Percentiles rank a stretch among this genome's conserved stretches.
phyloP scores from a whole-genome alignment of 2,113 vertebrate genomes.

The Colossoma macropomum region DNA sequence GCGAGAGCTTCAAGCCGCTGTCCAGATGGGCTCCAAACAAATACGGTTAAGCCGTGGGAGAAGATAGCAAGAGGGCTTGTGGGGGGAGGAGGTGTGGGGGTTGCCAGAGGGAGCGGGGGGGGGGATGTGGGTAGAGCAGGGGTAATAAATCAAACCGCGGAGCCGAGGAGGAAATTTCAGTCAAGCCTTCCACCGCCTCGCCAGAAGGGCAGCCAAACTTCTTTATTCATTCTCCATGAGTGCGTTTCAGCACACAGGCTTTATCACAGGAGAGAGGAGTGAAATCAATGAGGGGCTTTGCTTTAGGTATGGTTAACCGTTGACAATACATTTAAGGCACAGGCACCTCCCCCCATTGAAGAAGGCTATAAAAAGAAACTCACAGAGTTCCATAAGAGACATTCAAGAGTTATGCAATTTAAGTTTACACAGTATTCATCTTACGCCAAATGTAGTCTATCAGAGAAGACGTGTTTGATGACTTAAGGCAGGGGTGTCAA shows the following conservation, averaged over 20 bases:
- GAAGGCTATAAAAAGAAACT: neutral
- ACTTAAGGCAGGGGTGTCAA: too few relatives aligned
- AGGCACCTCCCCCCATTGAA: neutral
- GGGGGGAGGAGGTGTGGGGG: neutral
- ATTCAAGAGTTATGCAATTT: too few relatives aligned
- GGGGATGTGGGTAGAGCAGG: neutral
- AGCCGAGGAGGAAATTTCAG: constrained; percentile 37
- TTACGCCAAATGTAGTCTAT: too few relatives aligned
- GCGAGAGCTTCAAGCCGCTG: constrained; percentile 7
- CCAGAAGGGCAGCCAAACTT: constrained; percentile 30
- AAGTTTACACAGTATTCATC: too few relatives aligned
- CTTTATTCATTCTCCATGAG: constrained; percentile 20
- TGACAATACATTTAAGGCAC: neutral
- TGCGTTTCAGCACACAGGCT: constrained; percentile 3
- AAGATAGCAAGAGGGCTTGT: constrained; percentile 31
- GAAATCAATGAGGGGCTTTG: constrained; percentile 25
- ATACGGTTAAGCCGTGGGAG: constrained; percentile 38
- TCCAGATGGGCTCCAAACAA: constrained; percentile 49
- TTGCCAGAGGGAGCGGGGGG: neutral
- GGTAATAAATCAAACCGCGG: constrained; percentile 57
- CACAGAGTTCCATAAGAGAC: too few relatives aligned
- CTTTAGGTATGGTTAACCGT: constrained; percentile 24
- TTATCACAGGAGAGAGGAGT: constrained; percentile 11
- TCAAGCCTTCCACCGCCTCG: constrained; percentile 30
- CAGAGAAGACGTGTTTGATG: too few relatives aligned